Conservation (phyloP, 2,888 invertebrate species). For the Drosophila merina region DNA sequence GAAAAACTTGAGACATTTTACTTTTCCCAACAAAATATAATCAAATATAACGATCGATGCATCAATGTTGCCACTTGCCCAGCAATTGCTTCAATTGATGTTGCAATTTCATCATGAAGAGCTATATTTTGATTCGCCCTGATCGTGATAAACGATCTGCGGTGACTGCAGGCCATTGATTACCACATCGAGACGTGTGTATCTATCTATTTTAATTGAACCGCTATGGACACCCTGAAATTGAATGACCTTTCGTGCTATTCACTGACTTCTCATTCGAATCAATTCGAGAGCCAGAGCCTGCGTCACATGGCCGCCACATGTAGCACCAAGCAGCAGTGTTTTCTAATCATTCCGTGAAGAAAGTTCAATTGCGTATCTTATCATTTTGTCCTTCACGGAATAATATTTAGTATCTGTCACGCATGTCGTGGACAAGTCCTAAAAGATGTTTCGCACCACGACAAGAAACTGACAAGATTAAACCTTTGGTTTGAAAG, state of each 20-base stretch:
- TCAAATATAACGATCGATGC: constrained; percentile 4
- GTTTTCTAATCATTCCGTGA: constrained; percentile 54
- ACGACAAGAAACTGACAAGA: constrained; percentile 34
- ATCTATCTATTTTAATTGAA: constrained; percentile 9
- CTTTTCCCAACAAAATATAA: background rate
- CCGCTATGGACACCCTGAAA: constrained; percentile 21
- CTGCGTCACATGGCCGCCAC: constrained; percentile 58
- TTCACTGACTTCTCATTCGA: constrained; percentile 7
- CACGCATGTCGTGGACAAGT: constrained; percentile 22
- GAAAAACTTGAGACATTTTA: too few species aligned
- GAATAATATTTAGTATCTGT: constrained; percentile 34
- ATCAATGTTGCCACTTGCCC: constrained; percentile 16
- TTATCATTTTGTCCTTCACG: constrained; percentile 75
- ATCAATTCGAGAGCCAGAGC: constrained; percentile 30
- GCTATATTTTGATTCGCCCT: constrained; percentile 42
- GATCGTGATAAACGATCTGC: constrained; percentile 57
- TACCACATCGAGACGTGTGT: background rate
- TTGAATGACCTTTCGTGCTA: constrained; percentile 26
- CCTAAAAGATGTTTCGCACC: constrained; percentile 12
- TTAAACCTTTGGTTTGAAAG: background rate
- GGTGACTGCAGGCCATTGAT: constrained; percentile 28
- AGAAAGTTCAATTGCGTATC: constrained; percentile 72
- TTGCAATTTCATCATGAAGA: constrained; percentile 45
- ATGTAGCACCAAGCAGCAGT: constrained; percentile 33
- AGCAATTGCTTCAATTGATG: constrained; percentile 67